Evolutionary conservation across 2,797 vertebrate species (phyloP), one percentile per base, ranked within the genome.

Genomic region (Anniella stebbinsi): DNA sequence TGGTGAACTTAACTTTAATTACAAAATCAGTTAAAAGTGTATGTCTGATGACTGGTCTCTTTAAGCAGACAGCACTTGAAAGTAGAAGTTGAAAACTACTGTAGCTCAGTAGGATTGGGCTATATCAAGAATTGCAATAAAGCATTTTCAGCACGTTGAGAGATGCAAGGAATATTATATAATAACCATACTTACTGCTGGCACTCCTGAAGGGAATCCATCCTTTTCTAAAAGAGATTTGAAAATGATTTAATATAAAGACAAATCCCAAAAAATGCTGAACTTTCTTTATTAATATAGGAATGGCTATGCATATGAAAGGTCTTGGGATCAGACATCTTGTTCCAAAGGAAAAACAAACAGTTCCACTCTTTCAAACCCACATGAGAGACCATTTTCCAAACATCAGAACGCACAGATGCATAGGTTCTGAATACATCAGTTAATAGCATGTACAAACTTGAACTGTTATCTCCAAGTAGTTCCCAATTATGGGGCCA

Each of bases 171-270:
- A 93, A 85, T 0, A 82, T 0, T 94, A 82, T 3, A 91, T 36
- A 36, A 60, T 3, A 92, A 89, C 88, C 72, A 90, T 93, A 98
- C 98, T 98, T 97, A 99, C 99, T 91, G 95, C 98, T 92, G 98
- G 98, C 83, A 98, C 97, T 95, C 98, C 98, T 94, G 98, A 98
- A 95, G 98, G 98, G 93, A 99, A 99, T 23, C 98, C 97, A 89
- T 99, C 99, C 97, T 99, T 99, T 95, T 99, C 99, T 99, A 93
- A 90, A 96, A 87, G 21, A 82, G 9, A 69, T 41, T 84, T 85
- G 13, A 76, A 76, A 67, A 76, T 36, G 38, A 69, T 90, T 81
- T 48, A 67, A 81, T 7, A 1, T 57, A 41, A 87, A 51, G 23
- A 82, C 1, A 48, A 63, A 54, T 17, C 28, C 30, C 41, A 54